Evolutionary conservation across 92 coral and sea anemone species (phyloP), one percentile per base, ranked within the genome.

Genomic region (Palythoa grandiflora): DNA sequence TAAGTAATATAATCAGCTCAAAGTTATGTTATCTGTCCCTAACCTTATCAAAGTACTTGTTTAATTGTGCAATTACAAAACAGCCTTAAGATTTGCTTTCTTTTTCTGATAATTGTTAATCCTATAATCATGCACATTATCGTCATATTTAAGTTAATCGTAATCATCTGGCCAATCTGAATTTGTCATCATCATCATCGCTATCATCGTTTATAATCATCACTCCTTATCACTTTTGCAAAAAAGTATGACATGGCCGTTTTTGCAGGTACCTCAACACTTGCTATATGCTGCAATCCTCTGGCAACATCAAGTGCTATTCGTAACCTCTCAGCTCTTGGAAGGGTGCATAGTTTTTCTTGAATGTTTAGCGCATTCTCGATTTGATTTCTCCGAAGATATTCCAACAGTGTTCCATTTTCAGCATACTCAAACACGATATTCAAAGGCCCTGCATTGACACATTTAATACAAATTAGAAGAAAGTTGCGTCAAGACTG

Each of bases 231-330:
- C 35, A 5, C 14, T 3, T 36, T n/a, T 5, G 20, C 12, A 20
- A 65, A 28, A 68, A 9, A 68, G 28, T 21, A 6, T 3, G 28
- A 10, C 13, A 7, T 28, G 12, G 13, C 36, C 17, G 1, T 17
- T 14, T 60, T 66, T 63, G 9, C 9, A 17, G 28, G 28, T 71
- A 94, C 98, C 91, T 93, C 91, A 59, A 51, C 88, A 38, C 89
- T 90, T 35, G 88, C 89, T 19, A 94, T 66, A 74, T 92, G 93
- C 38, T 76, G 88, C 98, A 94, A 77, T 84, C 98, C 98, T 9
- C 61, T 89, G 1, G 93, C 86, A 50, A 93, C 88, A 16, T 91
- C 98, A 13, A 77, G 78, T 11, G 94, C 95, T 70, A 94, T 88
- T 80, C 94, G 78, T 14, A 94, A 85, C 71, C 91, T 90, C 75